phyloP scores from a whole-genome alignment of 2,113 vertebrate genomes.

The Dromiciops gliroides region DNA sequence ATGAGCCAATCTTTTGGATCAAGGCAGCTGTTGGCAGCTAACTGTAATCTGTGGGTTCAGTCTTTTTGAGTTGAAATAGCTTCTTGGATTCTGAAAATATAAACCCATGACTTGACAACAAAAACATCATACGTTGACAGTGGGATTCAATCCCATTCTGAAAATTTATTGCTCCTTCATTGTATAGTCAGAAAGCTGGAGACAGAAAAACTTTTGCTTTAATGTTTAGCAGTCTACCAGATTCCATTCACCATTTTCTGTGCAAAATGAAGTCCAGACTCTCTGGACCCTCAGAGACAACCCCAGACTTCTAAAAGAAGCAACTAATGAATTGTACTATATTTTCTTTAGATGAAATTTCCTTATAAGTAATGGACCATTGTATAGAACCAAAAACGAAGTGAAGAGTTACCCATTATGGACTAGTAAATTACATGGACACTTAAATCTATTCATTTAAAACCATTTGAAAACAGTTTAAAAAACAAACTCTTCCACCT shows the following conservation, averaged over 20 bases:
- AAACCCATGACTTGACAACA: background rate
- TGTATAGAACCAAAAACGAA: background rate
- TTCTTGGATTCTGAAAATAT: constrained; percentile 24
- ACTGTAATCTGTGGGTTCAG: background rate
- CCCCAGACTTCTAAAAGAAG: constrained; percentile 12
- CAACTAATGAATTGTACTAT: constrained; percentile 2
- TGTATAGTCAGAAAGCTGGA: constrained; percentile 14
- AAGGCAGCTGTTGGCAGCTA: background rate
- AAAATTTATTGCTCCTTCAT: background rate
- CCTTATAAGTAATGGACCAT: constrained; percentile 14
- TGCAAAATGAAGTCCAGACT: background rate
- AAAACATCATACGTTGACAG: background rate
- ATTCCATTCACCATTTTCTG: background rate
- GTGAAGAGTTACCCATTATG: constrained; percentile 26
- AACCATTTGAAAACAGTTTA: constrained; percentile 11
- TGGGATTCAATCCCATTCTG: constrained; percentile 15
- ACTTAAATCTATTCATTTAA: constrained; percentile 21
- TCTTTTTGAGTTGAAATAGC: constrained; percentile 26
- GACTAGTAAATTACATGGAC: constrained; percentile 33
- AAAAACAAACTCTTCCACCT: background rate
- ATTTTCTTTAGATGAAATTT: background rate
- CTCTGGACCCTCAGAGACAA: constrained; percentile 11
- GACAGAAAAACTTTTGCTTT: background rate
- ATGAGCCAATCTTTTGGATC: background rate
- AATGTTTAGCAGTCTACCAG: background rate